Percentiles rank a stretch among this genome's conserved stretches.
These are phyloP conservation scores for Bradypodion pumilum DNA, from an alignment of 2,797 vertebrate species.

Conservation along the genomic window DNA sequence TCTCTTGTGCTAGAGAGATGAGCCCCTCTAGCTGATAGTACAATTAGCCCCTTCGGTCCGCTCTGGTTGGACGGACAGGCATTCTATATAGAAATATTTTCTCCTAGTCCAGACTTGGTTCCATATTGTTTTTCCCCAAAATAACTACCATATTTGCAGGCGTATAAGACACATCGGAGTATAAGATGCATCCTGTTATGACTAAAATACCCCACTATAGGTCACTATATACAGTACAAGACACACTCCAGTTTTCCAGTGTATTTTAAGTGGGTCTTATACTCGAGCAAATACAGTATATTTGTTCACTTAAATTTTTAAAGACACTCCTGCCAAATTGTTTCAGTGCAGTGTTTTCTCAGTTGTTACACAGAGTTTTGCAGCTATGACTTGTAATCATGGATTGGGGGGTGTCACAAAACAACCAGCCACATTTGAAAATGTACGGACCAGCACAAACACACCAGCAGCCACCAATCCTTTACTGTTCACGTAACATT, in stretches of 20 bases:
- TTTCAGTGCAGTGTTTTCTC: neutral
- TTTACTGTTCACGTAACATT: neutral
- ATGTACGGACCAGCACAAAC: neutral
- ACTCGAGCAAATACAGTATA: no score
- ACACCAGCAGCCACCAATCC: neutral
- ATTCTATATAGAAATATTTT: constrained; percentile 18
- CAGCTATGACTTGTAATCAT: neutral
- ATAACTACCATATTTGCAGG: no score
- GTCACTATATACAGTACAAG: no score
- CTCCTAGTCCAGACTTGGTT: constrained; percentile 17
- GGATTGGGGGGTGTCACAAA: neutral
- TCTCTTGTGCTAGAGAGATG: no score
- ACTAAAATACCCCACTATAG: no score
- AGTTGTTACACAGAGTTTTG: neutral
- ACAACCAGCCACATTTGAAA: neutral
- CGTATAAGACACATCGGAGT: no score
- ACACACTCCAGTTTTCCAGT: no score
- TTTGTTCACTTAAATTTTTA: neutral
- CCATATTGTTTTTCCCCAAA: neutral
- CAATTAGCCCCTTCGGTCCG: no score
- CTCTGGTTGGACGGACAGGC: no score
- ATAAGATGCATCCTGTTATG: no score
- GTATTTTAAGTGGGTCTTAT: no score
- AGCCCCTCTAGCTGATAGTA: no score
- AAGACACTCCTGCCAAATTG: neutral